Evolutionary conservation across 1,140 invertebrate genomes (phyloP).

Genomic region (Ceratina calcarata): DNA sequence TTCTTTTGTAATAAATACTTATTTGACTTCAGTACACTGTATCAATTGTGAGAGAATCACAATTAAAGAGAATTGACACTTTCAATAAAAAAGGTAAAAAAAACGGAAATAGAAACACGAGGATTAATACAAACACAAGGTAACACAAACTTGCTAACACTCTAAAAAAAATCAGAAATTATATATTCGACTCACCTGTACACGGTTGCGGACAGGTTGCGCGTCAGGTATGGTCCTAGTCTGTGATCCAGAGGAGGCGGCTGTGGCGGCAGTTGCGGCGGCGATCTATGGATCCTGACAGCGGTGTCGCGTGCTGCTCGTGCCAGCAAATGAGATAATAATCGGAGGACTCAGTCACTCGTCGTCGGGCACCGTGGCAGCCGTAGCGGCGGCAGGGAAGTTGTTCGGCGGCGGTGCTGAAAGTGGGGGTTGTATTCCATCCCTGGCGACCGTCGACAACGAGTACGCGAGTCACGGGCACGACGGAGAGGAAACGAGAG

Average conservation of each 20-base stretch:
- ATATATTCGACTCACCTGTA: conserved; percentile 52
- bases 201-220: conserved; percentile 23
- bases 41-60: too few relatives aligned
- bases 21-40: too few relatives aligned
- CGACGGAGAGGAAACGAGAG: background rate
- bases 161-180: background rate
- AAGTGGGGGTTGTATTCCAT: conserved; percentile 74
- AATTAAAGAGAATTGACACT: too few relatives aligned
- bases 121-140: too few relatives aligned
- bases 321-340: conserved; percentile 79
- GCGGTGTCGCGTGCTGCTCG: conserved; percentile 63
- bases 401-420: conserved; percentile 63
- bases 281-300: conserved; percentile 52
- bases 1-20: too few relatives aligned
- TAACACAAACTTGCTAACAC: background rate
- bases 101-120: too few relatives aligned
- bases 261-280: too few relatives aligned
- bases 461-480: conserved; percentile 36
- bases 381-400: conserved; percentile 59
- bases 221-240: background rate
- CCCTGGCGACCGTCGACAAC: conserved; percentile 69
- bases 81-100: too few relatives aligned
- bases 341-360: conserved; percentile 74
- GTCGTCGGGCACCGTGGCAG: conserved; percentile 64
- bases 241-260: conserved; percentile 31